Base-by-base conservation (phyloP, 2,888 invertebrate genomes). In the Tillus elongatus region DNA sequence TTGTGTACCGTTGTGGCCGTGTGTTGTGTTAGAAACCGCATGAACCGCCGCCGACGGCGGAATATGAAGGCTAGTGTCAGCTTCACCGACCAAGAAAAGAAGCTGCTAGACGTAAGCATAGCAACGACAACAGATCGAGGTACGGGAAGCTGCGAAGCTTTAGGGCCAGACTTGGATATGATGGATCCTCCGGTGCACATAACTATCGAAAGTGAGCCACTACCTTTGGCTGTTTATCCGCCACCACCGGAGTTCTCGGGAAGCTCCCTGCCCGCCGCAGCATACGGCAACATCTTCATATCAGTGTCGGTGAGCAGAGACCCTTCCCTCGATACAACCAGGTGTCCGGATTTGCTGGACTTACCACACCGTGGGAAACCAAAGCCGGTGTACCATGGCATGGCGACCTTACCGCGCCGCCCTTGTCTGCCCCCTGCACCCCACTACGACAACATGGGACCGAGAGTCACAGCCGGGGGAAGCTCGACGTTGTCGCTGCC, bases 391-490 rank as follows among this genome's bases (percentile, higher is more conserved):
- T 65, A 64, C 51, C 66, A 61, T 51, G 66, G 58, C 36, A 64
- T 61, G 66, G 69, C 57, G 48, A 67, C 61, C 53, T 57, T 57
- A 56, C 67, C 57, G 41, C 60, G 57, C 52, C 57, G 70, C 41
- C 63, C 57, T 9, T n/a, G n/a, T n/a, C 29, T 42, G 38, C 37
- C 61, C 42, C 53, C 60, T 39, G 54, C 57, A 63, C 62, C 57
- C 54, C 81, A 82, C 43, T 89, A 90, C 63, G 90, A 91, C 67
- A 89, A 89, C 67, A 86, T 89, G 82, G 89, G 89, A 4, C 84
- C 88, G 35, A 74, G 89, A 46, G 85, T 89, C 35, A 90, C 89
- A 6, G 88, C 88, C 19, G 85, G 86, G 44, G 90, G 90, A 32
- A 87, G 86, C 60, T 89, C 89, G 4, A 86, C 84, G 14, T 77